Evolutionary conservation across 2,888 invertebrate genomes (phyloP), one percentile per base, ranked within the genome.

Genomic region (Paralinhomoeus sp.): DNA sequence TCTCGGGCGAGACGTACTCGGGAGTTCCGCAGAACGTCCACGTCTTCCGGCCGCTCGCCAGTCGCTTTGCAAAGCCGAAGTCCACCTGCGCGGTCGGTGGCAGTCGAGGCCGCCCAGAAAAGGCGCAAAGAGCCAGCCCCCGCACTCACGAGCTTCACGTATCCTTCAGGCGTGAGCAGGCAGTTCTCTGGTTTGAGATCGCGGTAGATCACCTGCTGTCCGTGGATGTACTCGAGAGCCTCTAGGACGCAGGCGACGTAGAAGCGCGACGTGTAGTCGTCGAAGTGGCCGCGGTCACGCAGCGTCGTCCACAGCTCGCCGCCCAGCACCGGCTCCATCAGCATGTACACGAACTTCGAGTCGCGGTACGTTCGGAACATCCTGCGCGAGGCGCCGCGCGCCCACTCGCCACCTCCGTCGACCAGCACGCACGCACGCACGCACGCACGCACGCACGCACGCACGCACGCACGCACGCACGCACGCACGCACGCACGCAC

Each of bases 21-120:
- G 85, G 85, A 0, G 87, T 89, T 15, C 89, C 89, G 41, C 85
- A 87, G 66, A 89, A 89, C 0, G 87, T 87, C 75, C 81, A 87
- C 0, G 87, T 85, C 65, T 83, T 84, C 47, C 74, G 72, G 45
- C 78, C 77, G 2, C 73, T 67, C 0, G 76, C 72, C 47, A 89
- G 72, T 54, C 75, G 74, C 63, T 87, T 87, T 20, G 85, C 83
- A 63, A 87, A 89, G 15, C 89, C 87, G 65, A 89, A 89, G 64
- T 89, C 87, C 31, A 67, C 62, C 62, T 63, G 34, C 18, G n/a
- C n/a, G n/a, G n/a, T n/a, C n/a, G n/a, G n/a, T n/a, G n/a, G n/a
- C n/a, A n/a, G n/a, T n/a, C n/a, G n/a, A n/a, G n/a, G n/a, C n/a
- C n/a, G n/a, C n/a, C n/a, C n/a, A n/a, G n/a, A n/a, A n/a, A n/a